A percentile compares a stretch with the other conserved stretches of the same genome.
phyloP scores from a whole-genome alignment of 2,113 vertebrate genomes.

The Tachycineta bicolor region DNA sequence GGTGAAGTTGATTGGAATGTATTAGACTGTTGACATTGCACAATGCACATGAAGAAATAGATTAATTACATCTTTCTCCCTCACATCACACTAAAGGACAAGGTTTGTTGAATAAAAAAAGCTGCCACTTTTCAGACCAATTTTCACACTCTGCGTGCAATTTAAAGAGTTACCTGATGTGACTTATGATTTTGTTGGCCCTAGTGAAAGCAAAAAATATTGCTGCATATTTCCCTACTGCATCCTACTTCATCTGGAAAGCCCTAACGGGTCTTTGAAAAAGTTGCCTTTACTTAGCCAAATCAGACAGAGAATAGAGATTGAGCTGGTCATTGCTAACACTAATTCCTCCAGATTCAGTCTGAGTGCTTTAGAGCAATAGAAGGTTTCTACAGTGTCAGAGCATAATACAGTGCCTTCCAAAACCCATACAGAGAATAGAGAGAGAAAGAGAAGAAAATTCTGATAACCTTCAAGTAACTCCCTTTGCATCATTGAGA shows the following conservation, averaged over 20 bases:
- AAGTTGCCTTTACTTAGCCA: conserved; percentile 3
- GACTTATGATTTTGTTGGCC: conserved; percentile 35
- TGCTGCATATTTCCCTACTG: neutral
- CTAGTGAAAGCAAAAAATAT: conserved; percentile 35
- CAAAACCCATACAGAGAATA: neutral
- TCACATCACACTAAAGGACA: neutral
- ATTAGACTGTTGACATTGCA: neutral
- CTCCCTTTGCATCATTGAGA: neutral
- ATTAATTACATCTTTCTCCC: neutral
- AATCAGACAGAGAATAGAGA: neutral
- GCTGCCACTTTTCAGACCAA: neutral
- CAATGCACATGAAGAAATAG: neutral
- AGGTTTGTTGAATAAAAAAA: conserved; percentile 13
- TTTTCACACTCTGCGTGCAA: neutral
- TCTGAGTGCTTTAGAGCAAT: neutral
- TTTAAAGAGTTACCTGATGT: neutral
- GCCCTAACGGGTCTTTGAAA: conserved; percentile 13
- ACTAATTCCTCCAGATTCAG: neutral
- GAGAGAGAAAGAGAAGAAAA: neutral
- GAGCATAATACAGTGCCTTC: neutral
- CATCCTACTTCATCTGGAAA: conserved; percentile 31
- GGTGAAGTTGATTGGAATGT: neutral
- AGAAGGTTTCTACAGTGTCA: neutral
- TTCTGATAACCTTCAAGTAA: conserved; percentile 34
- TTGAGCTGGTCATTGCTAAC: neutral